Conservation (phyloP, 2,113 vertebrate genomes). For the Campylomormyrus tamandua region DNA sequence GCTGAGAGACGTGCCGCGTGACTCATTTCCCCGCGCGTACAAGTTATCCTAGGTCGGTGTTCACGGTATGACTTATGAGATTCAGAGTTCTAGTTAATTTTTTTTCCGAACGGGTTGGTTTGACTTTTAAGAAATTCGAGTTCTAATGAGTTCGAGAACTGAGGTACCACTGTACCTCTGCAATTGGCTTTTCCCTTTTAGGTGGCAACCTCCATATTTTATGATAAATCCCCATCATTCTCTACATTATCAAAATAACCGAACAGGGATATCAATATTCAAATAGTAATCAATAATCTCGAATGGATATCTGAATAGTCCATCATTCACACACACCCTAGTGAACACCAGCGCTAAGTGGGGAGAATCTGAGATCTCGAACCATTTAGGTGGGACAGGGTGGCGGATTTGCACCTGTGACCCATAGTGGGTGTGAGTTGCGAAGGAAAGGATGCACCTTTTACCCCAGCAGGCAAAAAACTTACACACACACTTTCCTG, state of each 20-base stretch:
- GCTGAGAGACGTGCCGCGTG: too few relatives aligned
- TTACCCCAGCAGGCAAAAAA: conserved; percentile 8
- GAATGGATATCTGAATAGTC: not conserved
- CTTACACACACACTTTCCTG: conserved; percentile 6
- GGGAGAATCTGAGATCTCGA: not conserved
- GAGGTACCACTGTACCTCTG: not conserved
- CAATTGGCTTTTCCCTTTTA: not conserved
- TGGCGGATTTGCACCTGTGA: too few relatives aligned
- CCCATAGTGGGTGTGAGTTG: not conserved
- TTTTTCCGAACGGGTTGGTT: too few relatives aligned
- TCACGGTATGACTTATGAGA: too few relatives aligned
- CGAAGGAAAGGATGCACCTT: conserved; percentile 31
- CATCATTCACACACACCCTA: not conserved
- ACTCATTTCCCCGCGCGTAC: too few relatives aligned
- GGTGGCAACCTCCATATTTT: not conserved
- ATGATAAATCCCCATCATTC: not conserved
- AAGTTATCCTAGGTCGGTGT: too few relatives aligned
- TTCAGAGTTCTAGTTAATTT: too few relatives aligned
- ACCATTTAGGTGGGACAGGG: not conserved
- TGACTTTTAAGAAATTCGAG: too few relatives aligned
- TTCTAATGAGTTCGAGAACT: too few relatives aligned
- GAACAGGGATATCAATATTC: not conserved
- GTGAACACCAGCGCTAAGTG: not conserved
- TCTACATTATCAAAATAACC: not conserved
- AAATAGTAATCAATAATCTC: not conserved